These are phyloP conservation scores for Calosoma granatense DNA, from an alignment of 1,140 invertebrate species.

Conservation along the genomic window DNA sequence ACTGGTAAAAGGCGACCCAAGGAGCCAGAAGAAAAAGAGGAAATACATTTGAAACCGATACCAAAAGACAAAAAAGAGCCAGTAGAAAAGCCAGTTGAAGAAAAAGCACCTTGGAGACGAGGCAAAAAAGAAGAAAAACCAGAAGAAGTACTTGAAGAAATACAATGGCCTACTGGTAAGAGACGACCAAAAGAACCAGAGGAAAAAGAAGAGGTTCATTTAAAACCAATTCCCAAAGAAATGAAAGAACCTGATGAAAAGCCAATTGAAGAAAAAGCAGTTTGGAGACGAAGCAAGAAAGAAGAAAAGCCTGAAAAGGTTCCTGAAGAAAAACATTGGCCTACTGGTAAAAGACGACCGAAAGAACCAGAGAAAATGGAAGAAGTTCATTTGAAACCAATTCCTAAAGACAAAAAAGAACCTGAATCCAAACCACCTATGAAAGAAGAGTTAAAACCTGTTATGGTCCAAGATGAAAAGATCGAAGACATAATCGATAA, in stretches of 20 bases:
- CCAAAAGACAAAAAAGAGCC: conserved; percentile 30
- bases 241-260: conserved; percentile 25
- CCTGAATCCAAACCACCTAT: conserved; percentile 7
- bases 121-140: conserved; percentile 22
- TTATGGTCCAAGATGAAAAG: conserved; percentile 19
- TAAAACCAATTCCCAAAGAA: conserved; percentile 20
- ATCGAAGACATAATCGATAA: conserved; percentile 23
- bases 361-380: conserved; percentile 16
- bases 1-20: conserved; percentile 17
- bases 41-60: conserved; percentile 25
- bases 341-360: conserved; percentile 24
- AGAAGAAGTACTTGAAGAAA: conserved; percentile 19
- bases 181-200: conserved; percentile 21
- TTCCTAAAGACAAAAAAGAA: conserved; percentile 23
- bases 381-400: conserved; percentile 15
- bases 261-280: conserved; percentile 28
- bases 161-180: conserved; percentile 25
- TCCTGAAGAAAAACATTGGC: conserved; percentile 19
- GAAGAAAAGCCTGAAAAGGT: conserved; percentile 19
- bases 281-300: conserved; percentile 28
- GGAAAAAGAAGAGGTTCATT: conserved; percentile 12
- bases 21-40: conserved; percentile 26
- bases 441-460: conserved; percentile 19
- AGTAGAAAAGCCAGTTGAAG: conserved; percentile 24
- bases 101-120: conserved; percentile 21